These are phyloP conservation scores for Phyllotreta cruciferae DNA, from an alignment of 2,888 invertebrate genomes.

Conservation along the genomic window DNA sequence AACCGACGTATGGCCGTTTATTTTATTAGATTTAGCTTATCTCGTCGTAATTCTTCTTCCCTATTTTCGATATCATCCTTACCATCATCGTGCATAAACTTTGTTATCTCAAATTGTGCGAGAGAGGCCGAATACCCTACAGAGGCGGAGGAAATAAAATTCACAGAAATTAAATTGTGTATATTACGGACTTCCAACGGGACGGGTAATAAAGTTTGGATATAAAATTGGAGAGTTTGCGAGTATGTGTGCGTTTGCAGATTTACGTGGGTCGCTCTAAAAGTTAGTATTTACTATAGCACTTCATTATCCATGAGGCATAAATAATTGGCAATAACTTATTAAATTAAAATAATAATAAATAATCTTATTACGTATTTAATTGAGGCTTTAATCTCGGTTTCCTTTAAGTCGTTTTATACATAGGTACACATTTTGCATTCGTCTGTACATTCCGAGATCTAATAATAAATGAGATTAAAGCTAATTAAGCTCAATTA, in stretches of 20 bases:
- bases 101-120: constrained; percentile 19
- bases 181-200: constrained; percentile 10
- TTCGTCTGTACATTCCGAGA: too few species aligned
- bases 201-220: constrained; percentile 4
- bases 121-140: constrained; percentile 14
- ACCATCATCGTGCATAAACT: constrained; percentile 19
- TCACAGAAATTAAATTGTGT: constrained; percentile 10
- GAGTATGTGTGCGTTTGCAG: background rate
- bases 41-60: constrained; percentile 15
- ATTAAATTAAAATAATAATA: too few species aligned
- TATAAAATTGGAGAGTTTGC: constrained; percentile 5
- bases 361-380: too few species aligned
- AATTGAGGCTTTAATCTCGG: too few species aligned
- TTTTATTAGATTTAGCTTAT: constrained; percentile 23
- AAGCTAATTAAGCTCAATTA: constrained; percentile 1
- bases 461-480: too few species aligned
- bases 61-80: constrained; percentile 15
- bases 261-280: constrained; percentile 5
- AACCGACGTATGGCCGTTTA: constrained; percentile 13
- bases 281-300: too few species aligned
- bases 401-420: too few species aligned
- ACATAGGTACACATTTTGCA: too few species aligned
- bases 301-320: too few species aligned
- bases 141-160: constrained; percentile 18
- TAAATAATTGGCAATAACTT: too few species aligned